Evolutionary conservation across 2,888 invertebrate genomes (phyloP), one percentile per base, ranked within the genome.

Genomic region (Achlya flavicornis): DNA sequence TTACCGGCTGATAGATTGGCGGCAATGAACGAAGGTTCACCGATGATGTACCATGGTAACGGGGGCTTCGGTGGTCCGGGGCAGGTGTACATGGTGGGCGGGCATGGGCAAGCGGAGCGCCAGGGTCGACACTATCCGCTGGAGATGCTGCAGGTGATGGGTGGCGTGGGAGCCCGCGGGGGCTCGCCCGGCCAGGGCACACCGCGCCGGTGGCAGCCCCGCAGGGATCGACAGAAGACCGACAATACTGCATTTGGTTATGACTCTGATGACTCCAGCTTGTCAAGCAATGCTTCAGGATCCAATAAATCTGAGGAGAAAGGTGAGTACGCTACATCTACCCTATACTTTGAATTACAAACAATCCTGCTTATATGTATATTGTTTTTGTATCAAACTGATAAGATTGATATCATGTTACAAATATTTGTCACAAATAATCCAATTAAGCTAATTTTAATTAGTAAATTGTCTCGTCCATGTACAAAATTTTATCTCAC

Each of bases 211-310:
- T 86, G 77, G 86, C 86, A 81, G 69, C 83, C 85, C 64, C 88
- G 87, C 62, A 84, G 87, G 35, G 87, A 88, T 43, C 84, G 87
- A 41, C 87, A 81, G 48, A 81, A 76, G 14, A 65, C 68, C 63
- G 87, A 90, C 62, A 86, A 83, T 76, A 87, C 87, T 26, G 91
- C 92, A 63, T 92, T 93, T 70, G 90, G 89, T 32, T 92, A 93
- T 72, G 93, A 93, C 66, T 93, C 93, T 26, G 93, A 93, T 76
- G 93, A 93, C 78, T 93, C 93, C 63, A 93, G 93, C 72, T 80
- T 92, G 58, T 93, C 93, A n/a, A 93, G 93, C 75, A 93, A 92
- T 73, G 92, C 93, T 41, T 92, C 93, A 41, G 91, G 93, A 58
- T 92, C 93, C 41, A 91, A 90, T 69, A 92, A 92, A 69, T 92